These are phyloP conservation scores for Spea hammondii DNA, from an alignment of 2,797 vertebrate genomes.

Conservation along the genomic window DNA sequence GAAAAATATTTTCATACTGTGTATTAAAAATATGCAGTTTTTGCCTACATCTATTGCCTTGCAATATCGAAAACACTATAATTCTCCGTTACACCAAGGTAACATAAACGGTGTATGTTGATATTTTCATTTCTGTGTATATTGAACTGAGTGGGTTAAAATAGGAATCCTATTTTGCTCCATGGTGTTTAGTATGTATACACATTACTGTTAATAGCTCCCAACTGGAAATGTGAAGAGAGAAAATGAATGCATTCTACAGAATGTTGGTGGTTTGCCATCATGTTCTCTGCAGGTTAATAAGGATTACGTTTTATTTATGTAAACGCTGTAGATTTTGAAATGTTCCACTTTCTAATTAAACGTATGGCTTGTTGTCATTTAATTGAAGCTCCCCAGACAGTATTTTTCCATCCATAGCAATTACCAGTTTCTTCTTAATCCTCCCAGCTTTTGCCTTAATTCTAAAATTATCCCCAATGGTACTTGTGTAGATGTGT, in stretches of 20 bases:
- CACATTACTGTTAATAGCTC: slow-evolving; percentile 47
- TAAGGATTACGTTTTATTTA: slow-evolving; percentile 51
- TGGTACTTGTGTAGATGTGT: slow-evolving; percentile 32
- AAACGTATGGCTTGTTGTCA: slow-evolving; percentile 52
- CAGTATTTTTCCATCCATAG: slow-evolving; percentile 37
- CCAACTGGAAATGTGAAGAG: slow-evolving; percentile 40
- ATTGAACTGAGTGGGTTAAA: slow-evolving; percentile 13
- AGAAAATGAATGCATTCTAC: slow-evolving; percentile 43
- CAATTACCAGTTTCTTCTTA: slow-evolving; percentile 40
- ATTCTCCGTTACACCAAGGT: no score
- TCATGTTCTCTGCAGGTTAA: slow-evolving; percentile 52
- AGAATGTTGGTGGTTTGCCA: slow-evolving; percentile 35
- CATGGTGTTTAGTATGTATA: slow-evolving; percentile 34
- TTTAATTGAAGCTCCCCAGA: slow-evolving; percentile 47
- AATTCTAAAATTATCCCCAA: slow-evolving; percentile 28
- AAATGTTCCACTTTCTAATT: slow-evolving; percentile 49
- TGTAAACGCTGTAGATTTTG: slow-evolving; percentile 48
- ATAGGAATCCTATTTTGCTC: slow-evolving; percentile 16
- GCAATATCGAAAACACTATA: no score
- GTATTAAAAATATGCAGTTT: no score
- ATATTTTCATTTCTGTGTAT: no score
- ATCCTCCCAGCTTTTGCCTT: slow-evolving; percentile 35
- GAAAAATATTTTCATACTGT: no score
- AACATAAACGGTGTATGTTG: no score
- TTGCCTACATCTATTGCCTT: no score